phyloP scores from a whole-genome alignment of 2,113 vertebrate species.

The Eudyptes chrysolophus region DNA sequence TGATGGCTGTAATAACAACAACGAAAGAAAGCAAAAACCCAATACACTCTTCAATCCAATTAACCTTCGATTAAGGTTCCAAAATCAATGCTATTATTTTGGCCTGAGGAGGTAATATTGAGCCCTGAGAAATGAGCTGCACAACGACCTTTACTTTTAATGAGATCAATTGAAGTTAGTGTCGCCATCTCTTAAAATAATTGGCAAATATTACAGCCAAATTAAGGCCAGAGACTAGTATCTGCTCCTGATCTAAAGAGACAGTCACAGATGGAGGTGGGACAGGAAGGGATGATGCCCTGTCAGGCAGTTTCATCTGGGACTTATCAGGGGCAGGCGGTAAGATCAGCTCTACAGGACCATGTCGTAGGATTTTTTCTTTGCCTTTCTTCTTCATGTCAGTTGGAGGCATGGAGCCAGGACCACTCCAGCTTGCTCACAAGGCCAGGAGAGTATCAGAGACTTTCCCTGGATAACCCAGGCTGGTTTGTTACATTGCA shows the following conservation, averaged over 20 bases:
- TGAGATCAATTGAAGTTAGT: conserved; percentile 76
- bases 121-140: conserved; percentile 60
- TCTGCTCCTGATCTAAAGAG: conserved; percentile 58
- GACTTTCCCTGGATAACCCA: not conserved
- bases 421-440: not conserved
- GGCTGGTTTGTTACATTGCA: not conserved
- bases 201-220: conserved; percentile 75
- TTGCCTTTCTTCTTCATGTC: not conserved
- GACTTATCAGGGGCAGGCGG: not conserved
- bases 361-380: not conserved
- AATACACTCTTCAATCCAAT: conserved; percentile 75
- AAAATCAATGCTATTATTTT: conserved; percentile 74
- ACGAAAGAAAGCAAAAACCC: conserved; percentile 21
- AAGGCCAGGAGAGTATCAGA: not conserved
- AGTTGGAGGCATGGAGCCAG: not conserved
- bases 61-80: conserved; percentile 81
- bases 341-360: not conserved
- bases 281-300: not conserved
- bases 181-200: conserved; percentile 77
- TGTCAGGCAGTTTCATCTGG: not conserved
- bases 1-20: conserved; percentile 19
- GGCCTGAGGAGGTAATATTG: conserved; percentile 62
- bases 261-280: conserved; percentile 42
- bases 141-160: conserved; percentile 76
- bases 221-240: conserved; percentile 55